phyloP scores from a whole-genome alignment of 2,797 vertebrate genomes.

The Syndactyla subalaris region DNA sequence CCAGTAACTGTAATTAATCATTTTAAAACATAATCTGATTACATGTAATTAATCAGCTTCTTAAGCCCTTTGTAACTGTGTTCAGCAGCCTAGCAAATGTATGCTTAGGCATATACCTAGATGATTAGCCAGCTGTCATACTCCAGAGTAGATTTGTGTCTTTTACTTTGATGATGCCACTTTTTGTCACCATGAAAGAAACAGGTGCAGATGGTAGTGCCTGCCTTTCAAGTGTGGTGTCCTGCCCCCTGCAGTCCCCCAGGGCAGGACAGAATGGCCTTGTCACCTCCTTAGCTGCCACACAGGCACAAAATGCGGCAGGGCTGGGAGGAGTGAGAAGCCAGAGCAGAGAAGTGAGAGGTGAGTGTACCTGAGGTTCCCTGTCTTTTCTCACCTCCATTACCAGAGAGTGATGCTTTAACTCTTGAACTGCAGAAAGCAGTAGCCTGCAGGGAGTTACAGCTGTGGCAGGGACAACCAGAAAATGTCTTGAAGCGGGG shows the following conservation, averaged over 20 bases:
- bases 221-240: not conserved
- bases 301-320: not conserved
- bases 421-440: not conserved
- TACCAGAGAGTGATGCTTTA: not conserved
- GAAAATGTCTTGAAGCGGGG: not conserved
- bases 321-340: not conserved
- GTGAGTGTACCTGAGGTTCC: not conserved
- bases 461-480: not conserved
- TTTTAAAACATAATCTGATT: constrained; percentile 19
- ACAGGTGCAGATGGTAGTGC: not conserved
- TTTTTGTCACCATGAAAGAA: not conserved
- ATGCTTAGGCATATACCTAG: not conserved
- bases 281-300: not conserved
- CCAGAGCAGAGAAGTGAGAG: not conserved
- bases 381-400: not conserved
- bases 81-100: not conserved
- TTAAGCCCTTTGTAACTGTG: not conserved
- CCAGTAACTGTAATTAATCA: not conserved
- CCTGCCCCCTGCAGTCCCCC: not conserved
- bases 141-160: not conserved
- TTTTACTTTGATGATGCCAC: not conserved
- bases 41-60: not conserved
- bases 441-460: not conserved
- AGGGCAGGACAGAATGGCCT: not conserved
- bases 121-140: constrained; percentile 19